Evolutionary conservation across 1,140 invertebrate species (phyloP), one percentile per base, ranked within the genome.

Genomic region (Calliopsis andreniformis): DNA sequence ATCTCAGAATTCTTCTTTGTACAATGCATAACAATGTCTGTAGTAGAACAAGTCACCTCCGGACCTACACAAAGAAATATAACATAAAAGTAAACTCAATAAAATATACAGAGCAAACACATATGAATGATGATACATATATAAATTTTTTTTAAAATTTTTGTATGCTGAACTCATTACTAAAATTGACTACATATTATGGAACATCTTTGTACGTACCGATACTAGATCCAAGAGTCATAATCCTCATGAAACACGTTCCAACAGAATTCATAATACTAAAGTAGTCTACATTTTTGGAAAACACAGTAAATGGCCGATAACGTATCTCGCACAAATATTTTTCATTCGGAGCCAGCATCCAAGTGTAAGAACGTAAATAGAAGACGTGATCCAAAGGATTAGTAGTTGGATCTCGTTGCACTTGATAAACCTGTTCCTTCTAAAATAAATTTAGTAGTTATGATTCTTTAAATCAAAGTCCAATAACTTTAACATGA

Each of bases 341-440:
- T 59, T 71, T 61, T 25, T 82, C 70, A 32, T 72, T 61, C 16
- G 84, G 77, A 8, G 45, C 7, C n/a, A 90, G 55, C 3, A 70
- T 58, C 89, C 88, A 90, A 6, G 79, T 81, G 56, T 88, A 87
- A 49, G 80, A 63, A 12, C 76, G 25, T 16, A 87, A 83, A 72
- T 86, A 76, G 51, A 90, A 89, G 20, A 88, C 88, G 43, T 84
- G 67, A 58, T 89, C 88, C 45, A 88, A 72, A 4, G 86, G 83
- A 82, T 88, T 89, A 0, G 86, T 88, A 18, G 56, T 67, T 5
- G 82, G 61, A 58, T 90, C 88, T 51, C 86, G 83, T 70, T 70
- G 83, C 20, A 84, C 77, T 18, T 83, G 67, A 43, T 88, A 89
- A 8, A 67, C 43, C 56, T 84, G 76, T 32, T 83, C 61, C 12